Evolutionary conservation across 2,797 vertebrate species (phyloP).

Genomic region (Tokudaia tokunoshimensis): DNA sequence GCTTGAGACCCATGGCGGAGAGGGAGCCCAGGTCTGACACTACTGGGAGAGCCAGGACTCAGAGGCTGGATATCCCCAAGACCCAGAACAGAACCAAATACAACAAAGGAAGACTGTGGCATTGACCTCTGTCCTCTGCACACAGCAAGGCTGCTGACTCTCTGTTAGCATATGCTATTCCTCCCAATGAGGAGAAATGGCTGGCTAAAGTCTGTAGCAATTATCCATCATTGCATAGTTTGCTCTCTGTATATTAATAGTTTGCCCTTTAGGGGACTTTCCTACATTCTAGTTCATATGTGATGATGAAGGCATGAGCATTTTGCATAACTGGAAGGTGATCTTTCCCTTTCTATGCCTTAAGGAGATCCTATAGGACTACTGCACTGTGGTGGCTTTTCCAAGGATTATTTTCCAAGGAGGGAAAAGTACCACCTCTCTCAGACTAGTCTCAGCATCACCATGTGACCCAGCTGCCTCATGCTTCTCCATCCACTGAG

Average conservation of each 20-base stretch:
- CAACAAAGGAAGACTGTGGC: not conserved
- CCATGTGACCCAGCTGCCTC: not conserved
- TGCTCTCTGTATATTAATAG: not conserved
- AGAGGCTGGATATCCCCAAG: not conserved
- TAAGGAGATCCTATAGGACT: not conserved
- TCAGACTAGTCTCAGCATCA: not conserved
- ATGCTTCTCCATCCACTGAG: not conserved
- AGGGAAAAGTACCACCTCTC: not conserved
- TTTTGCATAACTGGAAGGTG: not conserved
- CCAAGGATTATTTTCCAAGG: not conserved
- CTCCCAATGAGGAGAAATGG: not conserved
- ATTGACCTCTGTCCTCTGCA: not conserved
- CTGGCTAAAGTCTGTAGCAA: not conserved
- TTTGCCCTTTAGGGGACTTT: not conserved
- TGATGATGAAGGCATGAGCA: not conserved
- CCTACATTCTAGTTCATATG: constrained; percentile 4
- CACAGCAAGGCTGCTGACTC: not conserved
- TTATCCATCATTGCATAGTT: not conserved
- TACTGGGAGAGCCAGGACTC: not conserved
- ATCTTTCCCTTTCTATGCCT: not conserved
- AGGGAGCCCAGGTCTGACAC: not conserved
- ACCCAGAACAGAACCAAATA: not conserved
- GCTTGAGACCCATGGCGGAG: not conserved
- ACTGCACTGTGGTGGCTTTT: not conserved
- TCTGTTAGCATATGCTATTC: not conserved